phyloP scores from a whole-genome alignment of 2,113 vertebrate genomes.

The Chunga burmeisteri region DNA sequence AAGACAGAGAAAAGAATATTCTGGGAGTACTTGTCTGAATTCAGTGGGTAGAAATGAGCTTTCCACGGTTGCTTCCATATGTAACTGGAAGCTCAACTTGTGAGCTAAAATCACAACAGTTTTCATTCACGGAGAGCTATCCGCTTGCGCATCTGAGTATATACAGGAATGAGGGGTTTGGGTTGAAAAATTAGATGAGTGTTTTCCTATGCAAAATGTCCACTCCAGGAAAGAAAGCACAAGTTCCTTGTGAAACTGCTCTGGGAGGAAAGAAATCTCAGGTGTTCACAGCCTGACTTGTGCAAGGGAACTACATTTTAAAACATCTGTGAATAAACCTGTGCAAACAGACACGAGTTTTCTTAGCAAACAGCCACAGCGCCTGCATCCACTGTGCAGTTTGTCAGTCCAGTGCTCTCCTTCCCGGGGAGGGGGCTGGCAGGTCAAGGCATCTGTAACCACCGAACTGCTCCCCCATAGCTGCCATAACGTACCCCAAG shows the following conservation, averaged over 20 bases:
- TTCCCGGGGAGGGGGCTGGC: fast-evolving
- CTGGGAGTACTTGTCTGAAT: neutral
- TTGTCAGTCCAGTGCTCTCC: neutral
- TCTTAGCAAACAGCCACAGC: neutral
- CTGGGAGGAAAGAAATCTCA: neutral
- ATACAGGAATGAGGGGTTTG: neutral
- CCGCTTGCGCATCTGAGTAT: neutral
- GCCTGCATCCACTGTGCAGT: fast-evolving
- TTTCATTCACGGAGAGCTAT: neutral
- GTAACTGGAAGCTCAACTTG: neutral
- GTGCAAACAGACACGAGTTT: neutral
- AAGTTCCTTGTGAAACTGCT: neutral
- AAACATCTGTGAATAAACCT: neutral
- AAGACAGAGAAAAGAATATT: neutral
- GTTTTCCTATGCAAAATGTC: neutral
- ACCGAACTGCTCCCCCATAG: neutral
- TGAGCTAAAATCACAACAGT: neutral
- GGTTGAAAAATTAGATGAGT: neutral
- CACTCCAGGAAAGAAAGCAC: neutral
- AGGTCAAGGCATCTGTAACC: neutral
- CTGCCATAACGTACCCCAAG: fast-evolving
- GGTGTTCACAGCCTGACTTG: neutral
- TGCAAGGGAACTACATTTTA: neutral
- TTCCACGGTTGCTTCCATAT: neutral
- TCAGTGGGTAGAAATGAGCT: neutral